Evolutionary conservation across 2,113 vertebrate genomes (phyloP).

Genomic region (Eulacestoma nigropectus): DNA sequence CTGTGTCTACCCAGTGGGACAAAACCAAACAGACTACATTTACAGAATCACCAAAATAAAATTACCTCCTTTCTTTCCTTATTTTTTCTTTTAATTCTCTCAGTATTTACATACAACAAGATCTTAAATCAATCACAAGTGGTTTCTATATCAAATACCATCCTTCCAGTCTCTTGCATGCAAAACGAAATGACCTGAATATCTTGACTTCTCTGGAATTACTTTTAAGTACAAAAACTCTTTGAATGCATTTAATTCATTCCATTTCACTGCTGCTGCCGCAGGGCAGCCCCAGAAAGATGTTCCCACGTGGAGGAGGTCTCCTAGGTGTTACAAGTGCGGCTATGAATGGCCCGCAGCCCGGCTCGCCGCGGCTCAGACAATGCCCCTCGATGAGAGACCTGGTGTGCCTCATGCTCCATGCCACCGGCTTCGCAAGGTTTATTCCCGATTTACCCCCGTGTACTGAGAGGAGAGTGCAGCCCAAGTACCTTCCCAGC

Average conservation of each 20-base stretch:
- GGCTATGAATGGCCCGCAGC: background rate
- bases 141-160: background rate
- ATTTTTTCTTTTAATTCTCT: constrained; percentile 58
- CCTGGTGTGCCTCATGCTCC: background rate
- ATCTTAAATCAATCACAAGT: constrained; percentile 13
- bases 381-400: background rate
- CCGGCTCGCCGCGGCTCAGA: background rate
- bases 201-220: background rate
- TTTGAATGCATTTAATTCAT: constrained; percentile 13
- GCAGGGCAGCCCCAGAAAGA: background rate
- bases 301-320: constrained; percentile 7
- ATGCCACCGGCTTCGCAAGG: background rate
- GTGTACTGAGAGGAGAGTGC: background rate
- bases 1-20: background rate
- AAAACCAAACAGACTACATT: background rate
- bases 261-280: background rate
- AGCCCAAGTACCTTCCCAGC: background rate
- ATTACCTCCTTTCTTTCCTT: constrained; percentile 45
- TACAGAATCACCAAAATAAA: constrained; percentile 55
- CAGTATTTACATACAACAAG: constrained; percentile 65
- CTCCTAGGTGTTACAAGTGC: background rate
- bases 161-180: background rate
- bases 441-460: background rate
- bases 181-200: background rate
- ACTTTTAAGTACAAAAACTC: background rate